Evolutionary conservation across 2,113 vertebrate species (phyloP), one percentile per base, ranked within the genome.

Genomic region (Tauraco erythrolophus): DNA sequence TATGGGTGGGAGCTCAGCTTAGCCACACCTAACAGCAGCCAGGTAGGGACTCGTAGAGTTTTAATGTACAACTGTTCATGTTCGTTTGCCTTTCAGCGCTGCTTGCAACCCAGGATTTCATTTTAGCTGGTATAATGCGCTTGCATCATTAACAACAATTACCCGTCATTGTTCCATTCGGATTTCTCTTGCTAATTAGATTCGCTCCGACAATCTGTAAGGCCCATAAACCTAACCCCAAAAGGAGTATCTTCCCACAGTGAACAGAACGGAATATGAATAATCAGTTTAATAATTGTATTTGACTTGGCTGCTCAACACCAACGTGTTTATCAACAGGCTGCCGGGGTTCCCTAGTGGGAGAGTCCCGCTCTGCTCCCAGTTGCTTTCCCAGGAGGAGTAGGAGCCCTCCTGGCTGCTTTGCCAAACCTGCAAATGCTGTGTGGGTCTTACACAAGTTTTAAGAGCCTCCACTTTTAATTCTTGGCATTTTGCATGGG

Each of bases 101-200:
- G 75, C 75, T 94, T 62, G 62, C 81, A 93, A 58, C 57, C 24
- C n/a, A n/a, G 57, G 78, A 53, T 90, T 93, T 93, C 53, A 65
- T 83, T 85, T 61, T 48, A 85, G 58, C 66, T 80, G 31, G 27
- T 87, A 56, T 43, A 83, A 85, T 57, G n/a, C 1, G 1, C 70
- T 96, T 85, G 84, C 70, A 65, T 92, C 89, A 64, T 92, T 89
- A 97, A 79, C 86, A 91, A 82, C 93, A 72, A 82, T 93, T 94
- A 92, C 74, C n/a, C 74, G 56, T 86, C 84, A 39, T 90, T 89
- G 78, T 96, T 95, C 78, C 92, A 58, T 96, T 94, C 25, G 35
- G 74, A 88, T 92, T 96, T 84, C 83, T 94, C 79, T 94, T 70
- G 68, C 88, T 95, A 93, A 92, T 97, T 96, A 95, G 76, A 92